phyloP scores from a whole-genome alignment of 2,113 vertebrate species.

The cat (Felis catus) region DNA sequence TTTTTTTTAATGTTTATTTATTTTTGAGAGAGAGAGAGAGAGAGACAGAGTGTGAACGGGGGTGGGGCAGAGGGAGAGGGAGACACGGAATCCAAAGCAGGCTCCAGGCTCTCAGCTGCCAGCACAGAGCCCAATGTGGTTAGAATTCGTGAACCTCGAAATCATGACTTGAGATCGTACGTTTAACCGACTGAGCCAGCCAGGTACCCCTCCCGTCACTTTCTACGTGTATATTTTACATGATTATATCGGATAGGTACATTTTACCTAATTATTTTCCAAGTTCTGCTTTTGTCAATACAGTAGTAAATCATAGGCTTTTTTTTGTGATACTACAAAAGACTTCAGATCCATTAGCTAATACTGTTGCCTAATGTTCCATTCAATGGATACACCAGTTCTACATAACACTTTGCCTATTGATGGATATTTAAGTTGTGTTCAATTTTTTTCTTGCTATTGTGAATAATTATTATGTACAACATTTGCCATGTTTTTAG shows the following conservation, averaged over 20 bases:
- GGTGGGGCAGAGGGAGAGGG: too few species aligned
- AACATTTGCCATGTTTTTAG: neutral
- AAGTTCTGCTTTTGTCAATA: neutral
- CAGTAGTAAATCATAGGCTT: neutral
- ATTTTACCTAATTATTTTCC: slow-evolving; percentile 1
- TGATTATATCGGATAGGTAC: neutral
- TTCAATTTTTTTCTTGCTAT: neutral
- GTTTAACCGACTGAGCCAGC: too few species aligned
- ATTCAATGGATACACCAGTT: neutral
- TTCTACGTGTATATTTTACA: slow-evolving; percentile 12
- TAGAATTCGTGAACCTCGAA: too few species aligned
- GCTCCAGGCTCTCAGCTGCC: too few species aligned
- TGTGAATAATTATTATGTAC: neutral
- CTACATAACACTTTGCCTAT: neutral
- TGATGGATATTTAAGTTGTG: neutral
- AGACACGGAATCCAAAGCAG: too few species aligned
- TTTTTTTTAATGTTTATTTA: too few species aligned
- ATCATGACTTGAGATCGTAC: too few species aligned
- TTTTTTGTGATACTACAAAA: neutral
- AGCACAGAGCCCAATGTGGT: too few species aligned
- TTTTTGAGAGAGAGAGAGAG: too few species aligned
- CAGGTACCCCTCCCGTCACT: neutral
- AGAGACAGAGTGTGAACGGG: too few species aligned
- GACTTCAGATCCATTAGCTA: slow-evolving; percentile 5
- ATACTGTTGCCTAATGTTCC: neutral